A percentile compares a stretch with the other conserved stretches of the same genome.
Evolutionary conservation across 2,888 invertebrate genomes (phyloP).

Genomic region (Apodemia hepburni): DNA sequence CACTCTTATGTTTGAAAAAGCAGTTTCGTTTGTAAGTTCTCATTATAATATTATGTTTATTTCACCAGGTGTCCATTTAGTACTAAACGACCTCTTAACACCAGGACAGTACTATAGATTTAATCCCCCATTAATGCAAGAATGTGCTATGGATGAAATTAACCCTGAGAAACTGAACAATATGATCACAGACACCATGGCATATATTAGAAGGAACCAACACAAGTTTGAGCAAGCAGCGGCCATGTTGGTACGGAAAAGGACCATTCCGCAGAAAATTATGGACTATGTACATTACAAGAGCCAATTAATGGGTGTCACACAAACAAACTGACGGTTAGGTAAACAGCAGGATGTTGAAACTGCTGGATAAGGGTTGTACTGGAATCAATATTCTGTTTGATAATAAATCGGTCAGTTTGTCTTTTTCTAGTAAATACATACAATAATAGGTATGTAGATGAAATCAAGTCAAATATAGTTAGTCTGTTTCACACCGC

Average conservation of each 20-base stretch:
- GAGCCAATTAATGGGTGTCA: constrained; percentile 48
- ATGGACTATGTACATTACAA: constrained; percentile 42
- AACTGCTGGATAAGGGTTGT: constrained; percentile 32
- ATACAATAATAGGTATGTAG: too few species aligned
- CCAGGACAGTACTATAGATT: constrained; percentile 89
- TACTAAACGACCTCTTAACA: constrained; percentile 87
- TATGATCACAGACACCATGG: constrained; percentile 86
- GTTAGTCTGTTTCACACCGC: too few species aligned
- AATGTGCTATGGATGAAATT: constrained; percentile 90
- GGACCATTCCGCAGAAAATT: constrained; percentile 42
- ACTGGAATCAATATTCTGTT: neutral
- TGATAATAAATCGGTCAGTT: neutral
- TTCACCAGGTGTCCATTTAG: constrained; percentile 85
- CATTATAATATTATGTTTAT: constrained; percentile 1
- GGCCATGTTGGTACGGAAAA: constrained; percentile 52
- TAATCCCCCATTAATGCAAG: constrained; percentile 92
- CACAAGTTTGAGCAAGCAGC: constrained; percentile 85
- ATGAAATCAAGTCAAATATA: neutral
- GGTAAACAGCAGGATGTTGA: constrained; percentile 33
- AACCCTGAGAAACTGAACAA: constrained; percentile 84
- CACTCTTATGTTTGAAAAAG: too few species aligned
- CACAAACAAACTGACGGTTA: constrained; percentile 41
- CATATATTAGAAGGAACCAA: constrained; percentile 90
- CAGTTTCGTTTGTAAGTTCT: too few species aligned
- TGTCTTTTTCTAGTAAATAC: too few species aligned